Percentiles rank a stretch among this genome's conserved stretches.
Evolutionary conservation across 2,888 invertebrate species (phyloP).

Genomic region (Allophyes oxyacanthae): DNA sequence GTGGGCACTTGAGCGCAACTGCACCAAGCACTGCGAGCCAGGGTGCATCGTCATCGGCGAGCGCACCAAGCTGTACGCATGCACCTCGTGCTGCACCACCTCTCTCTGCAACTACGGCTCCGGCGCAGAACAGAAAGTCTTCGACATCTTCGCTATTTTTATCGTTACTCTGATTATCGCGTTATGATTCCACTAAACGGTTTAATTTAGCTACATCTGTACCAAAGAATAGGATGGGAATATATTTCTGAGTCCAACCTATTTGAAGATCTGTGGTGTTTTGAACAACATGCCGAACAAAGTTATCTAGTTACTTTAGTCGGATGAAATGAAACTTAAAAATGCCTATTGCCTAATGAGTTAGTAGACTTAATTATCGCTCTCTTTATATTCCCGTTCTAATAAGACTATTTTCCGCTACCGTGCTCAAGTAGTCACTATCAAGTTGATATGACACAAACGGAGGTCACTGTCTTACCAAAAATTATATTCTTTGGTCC

Average conservation of each 20-base stretch:
- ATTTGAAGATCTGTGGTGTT: not conserved
- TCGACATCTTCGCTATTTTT: constrained; percentile 34
- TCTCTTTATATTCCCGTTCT: constrained; percentile 12
- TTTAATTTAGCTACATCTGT: constrained; percentile 27
- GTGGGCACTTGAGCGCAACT: constrained; percentile 96
- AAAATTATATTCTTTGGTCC: constrained; percentile 25
- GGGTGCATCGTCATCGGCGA: constrained; percentile 97
- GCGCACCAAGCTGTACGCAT: constrained; percentile 95
- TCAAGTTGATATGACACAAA: not conserved
- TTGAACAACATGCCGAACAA: not conserved
- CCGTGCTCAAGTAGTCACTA: not conserved
- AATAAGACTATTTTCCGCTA: not conserved
- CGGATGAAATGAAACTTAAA: not conserved
- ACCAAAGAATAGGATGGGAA: constrained; percentile 33
- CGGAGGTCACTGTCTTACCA: not conserved
- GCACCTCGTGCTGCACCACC: constrained; percentile 95
- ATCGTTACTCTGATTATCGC: constrained; percentile 18
- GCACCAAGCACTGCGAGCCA: constrained; percentile 94
- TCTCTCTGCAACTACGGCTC: constrained; percentile 94
- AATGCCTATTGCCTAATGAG: too few species aligned
- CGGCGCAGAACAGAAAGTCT: constrained; percentile 62
- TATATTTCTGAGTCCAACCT: constrained; percentile 3
- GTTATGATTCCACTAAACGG: constrained; percentile 47
- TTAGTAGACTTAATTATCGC: not conserved
- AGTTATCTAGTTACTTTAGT: not conserved